Evolutionary conservation across 2,888 invertebrate species (phyloP).

Genomic region (Leptura quadrifasciata): DNA sequence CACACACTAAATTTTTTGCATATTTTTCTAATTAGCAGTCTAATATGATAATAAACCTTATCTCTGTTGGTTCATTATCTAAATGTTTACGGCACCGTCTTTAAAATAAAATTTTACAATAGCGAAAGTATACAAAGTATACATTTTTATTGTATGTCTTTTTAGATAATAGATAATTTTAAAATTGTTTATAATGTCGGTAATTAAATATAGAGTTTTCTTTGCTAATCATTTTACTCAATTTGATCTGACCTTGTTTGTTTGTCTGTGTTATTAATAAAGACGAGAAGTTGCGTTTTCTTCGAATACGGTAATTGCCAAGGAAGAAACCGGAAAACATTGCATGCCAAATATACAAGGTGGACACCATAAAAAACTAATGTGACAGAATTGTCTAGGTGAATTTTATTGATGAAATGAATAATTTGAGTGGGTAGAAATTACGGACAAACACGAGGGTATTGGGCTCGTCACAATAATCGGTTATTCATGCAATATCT

Average conservation of each 20-base stretch:
- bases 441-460: too few species aligned
- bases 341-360: too few species aligned
- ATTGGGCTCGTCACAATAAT: too few species aligned
- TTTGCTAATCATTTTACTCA: neutral
- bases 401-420: too few species aligned
- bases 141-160: neutral
- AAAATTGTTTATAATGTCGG: neutral
- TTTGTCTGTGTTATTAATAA: too few species aligned
- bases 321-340: too few species aligned
- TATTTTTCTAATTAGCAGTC: slow-evolving; percentile 15
- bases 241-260: neutral
- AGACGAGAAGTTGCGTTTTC: too few species aligned
- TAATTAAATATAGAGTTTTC: neutral
- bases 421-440: too few species aligned
- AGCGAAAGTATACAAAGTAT: neutral
- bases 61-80: slow-evolving; percentile 16
- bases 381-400: too few species aligned
- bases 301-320: too few species aligned
- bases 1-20: neutral
- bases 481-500: too few species aligned
- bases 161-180: neutral
- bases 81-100: neutral
- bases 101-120: neutral
- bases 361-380: too few species aligned
- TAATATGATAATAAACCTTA: slow-evolving; percentile 21